These are phyloP conservation scores for Dasyornis broadbenti DNA, from an alignment of 2,113 vertebrate species.

Conservation along the genomic window DNA sequence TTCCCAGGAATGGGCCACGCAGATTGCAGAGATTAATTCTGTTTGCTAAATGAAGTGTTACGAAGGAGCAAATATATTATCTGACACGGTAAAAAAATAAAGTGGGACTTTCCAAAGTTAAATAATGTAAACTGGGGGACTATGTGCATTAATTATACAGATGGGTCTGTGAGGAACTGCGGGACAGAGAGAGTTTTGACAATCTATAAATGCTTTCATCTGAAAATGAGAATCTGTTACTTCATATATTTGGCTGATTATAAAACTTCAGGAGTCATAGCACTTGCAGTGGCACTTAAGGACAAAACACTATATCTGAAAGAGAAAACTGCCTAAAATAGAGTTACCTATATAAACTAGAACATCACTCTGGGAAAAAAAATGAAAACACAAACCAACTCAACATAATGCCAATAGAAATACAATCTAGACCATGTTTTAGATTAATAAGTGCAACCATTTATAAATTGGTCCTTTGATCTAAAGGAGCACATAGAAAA, in stretches of 20 bases:
- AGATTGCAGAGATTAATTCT: not conserved
- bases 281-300: not conserved
- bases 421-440: not conserved
- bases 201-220: not conserved
- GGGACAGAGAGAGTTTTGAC: not conserved
- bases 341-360: not conserved
- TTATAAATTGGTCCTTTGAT: not conserved
- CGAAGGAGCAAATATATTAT: not conserved
- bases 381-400: not conserved
- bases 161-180: not conserved
- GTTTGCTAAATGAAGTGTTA: not conserved
- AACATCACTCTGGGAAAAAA: not conserved
- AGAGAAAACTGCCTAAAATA: not conserved
- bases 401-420: not conserved
- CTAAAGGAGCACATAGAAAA: not conserved
- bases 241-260: not conserved
- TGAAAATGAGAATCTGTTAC: not conserved
- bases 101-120: not conserved
- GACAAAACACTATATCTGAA: constrained; percentile 15
- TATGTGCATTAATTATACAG: not conserved
- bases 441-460: not conserved
- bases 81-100: not conserved
- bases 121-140: not conserved
- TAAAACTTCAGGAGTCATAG: not conserved
- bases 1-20: accelerated